These are phyloP conservation scores for Trichogramma evanescens DNA, from an alignment of 2,888 invertebrate species.

Conservation along the genomic window DNA sequence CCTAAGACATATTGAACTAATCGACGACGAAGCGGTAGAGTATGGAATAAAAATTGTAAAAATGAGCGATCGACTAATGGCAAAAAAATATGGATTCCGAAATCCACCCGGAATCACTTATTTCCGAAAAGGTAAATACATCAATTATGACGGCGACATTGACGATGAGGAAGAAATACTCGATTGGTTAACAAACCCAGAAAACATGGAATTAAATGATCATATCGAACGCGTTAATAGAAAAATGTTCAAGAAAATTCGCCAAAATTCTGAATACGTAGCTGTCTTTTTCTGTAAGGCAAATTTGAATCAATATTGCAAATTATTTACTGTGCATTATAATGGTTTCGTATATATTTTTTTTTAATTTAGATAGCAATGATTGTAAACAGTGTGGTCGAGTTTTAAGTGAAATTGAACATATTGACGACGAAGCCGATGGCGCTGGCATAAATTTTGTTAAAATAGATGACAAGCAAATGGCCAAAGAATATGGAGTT, in stretches of 20 bases:
- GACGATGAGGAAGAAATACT: slow-evolving; percentile 82
- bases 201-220: slow-evolving; percentile 89
- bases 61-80: slow-evolving; percentile 82
- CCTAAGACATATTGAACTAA: slow-evolving; percentile 78
- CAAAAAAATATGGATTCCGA: slow-evolving; percentile 85
- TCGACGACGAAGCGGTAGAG: slow-evolving; percentile 85
- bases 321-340: background rate
- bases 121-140: slow-evolving; percentile 80
- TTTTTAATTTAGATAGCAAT: slow-evolving; percentile 73
- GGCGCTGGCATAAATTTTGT: slow-evolving; percentile 86
- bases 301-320: background rate
- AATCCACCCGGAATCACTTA: slow-evolving; percentile 87
- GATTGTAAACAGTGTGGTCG: slow-evolving; percentile 90
- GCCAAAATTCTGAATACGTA: slow-evolving; percentile 80
- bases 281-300: slow-evolving; percentile 90
- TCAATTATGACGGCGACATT: slow-evolving; percentile 88
- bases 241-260: slow-evolving; percentile 89
- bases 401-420: slow-evolving; percentile 80
- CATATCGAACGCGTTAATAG: slow-evolving; percentile 85
- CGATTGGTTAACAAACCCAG: slow-evolving; percentile 88
- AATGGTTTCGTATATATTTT: background rate
- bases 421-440: slow-evolving; percentile 90
- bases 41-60: slow-evolving; percentile 88
- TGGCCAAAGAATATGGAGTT: slow-evolving; percentile 83
- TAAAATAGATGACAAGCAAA: slow-evolving; percentile 79